Base-by-base conservation (phyloP, 2,797 vertebrate genomes). In the Vultur gryphus region DNA sequence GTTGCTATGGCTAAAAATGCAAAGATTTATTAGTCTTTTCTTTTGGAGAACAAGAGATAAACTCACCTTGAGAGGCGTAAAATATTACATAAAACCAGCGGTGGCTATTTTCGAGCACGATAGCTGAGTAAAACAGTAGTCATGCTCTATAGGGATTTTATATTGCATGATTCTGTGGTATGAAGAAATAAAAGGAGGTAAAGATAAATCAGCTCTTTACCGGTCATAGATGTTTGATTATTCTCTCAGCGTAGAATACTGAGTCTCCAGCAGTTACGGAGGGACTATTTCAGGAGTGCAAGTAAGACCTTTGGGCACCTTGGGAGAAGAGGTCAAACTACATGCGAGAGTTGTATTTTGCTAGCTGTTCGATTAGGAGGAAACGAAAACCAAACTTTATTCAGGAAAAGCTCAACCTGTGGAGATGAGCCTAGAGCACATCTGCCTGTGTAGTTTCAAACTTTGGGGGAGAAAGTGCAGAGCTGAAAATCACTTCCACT, bases 71-170 rank as follows among this genome's bases (percentile, higher is more conserved):
- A 37, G 33, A 61, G 65, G 55, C 0, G 2, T 25, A 16, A 73
- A 85, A 26, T 29, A 19, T 31, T 41, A 19, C 26, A 3, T 20
- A 31, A 37, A 46, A 20, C 4, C 70, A 76, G 46, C 0, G 0
- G 13, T 25, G 65, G 25, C 23, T 91, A 3, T 23, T 91, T 61
- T n/a, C 0, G 4, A 18, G 64, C 37, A 24, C n/a, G 25, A 26
- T 7, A 51, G 46, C 37, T 9, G 29, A 59, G 54, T 9, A 7
- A 23, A 66, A 10, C 37, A 37, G 12, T 7, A 26, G 16, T 35
- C 1, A 0, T 39, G 28, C 58, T 61, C 64, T 3, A 0, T 1
- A 13, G 12, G 35, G 11, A 10, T 76, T 79, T 31, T 20, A 8
- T 43, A 21, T 6, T 25, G 23, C 20, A 11, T 1, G 28, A 49